Evolutionary conservation across 1,140 invertebrate species (phyloP).

Genomic region (Apocrypta bakeri): DNA sequence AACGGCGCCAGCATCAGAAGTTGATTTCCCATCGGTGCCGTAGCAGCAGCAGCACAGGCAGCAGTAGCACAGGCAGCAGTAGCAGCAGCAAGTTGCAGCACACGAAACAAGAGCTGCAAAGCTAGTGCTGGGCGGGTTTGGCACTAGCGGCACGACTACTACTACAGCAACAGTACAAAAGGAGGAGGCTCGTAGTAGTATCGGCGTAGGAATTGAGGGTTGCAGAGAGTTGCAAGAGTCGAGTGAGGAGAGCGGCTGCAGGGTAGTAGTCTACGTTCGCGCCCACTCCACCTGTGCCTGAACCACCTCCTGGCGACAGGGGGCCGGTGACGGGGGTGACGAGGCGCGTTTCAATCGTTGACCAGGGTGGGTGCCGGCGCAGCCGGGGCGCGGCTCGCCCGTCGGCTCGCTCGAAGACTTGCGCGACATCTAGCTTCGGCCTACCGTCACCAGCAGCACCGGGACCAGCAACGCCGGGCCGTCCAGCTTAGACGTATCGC

Average conservation of each 20-base stretch:
- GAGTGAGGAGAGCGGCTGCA: slow-evolving; percentile 41
- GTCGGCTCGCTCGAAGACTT: slow-evolving; percentile 71
- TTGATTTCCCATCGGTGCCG: neutral
- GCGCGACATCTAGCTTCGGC: slow-evolving; percentile 65
- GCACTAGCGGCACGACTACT: slow-evolving; percentile 17
- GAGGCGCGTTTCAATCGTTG: slow-evolving; percentile 35
- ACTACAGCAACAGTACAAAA: slow-evolving; percentile 32
- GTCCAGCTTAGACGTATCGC: slow-evolving; percentile 51
- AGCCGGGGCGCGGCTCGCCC: slow-evolving; percentile 71
- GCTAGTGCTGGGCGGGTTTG: slow-evolving; percentile 10
- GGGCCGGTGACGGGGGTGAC: slow-evolving; percentile 67
- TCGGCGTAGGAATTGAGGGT: slow-evolving; percentile 32
- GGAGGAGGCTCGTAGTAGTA: too few species aligned
- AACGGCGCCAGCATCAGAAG: neutral
- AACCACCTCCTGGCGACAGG: slow-evolving; percentile 69
- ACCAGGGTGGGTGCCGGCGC: slow-evolving; percentile 71
- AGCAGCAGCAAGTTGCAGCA: neutral
- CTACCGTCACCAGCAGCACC: slow-evolving; percentile 61
- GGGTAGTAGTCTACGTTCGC: slow-evolving; percentile 48
- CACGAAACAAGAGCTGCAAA: neutral
- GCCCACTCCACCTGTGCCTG: slow-evolving; percentile 58
- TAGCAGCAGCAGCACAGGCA: neutral
- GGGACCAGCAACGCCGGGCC: slow-evolving; percentile 57
- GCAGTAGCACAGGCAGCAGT: too few species aligned
- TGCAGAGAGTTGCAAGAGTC: slow-evolving; percentile 39